phyloP scores from a whole-genome alignment of 1,140 invertebrate species.

The Trinorchestia longiramus region DNA sequence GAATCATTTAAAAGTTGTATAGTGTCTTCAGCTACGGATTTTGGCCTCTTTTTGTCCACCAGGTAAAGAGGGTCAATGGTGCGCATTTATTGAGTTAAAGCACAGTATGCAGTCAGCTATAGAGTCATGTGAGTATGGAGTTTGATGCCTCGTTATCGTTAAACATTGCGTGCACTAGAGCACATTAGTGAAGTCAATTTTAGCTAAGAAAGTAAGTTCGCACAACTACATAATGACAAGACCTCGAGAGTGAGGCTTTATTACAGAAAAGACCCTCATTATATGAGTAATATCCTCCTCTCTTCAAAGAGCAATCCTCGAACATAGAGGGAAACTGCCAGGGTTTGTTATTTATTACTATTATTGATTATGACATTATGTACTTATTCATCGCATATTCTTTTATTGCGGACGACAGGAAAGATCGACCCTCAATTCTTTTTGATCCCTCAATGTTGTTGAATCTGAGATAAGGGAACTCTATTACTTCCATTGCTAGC shows the following conservation, averaged over 20 bases:
- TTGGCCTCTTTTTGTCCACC: not conserved
- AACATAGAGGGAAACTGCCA: not conserved
- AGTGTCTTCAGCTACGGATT: not conserved
- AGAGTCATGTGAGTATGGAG: not conserved
- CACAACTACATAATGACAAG: not conserved
- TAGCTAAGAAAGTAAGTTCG: not conserved
- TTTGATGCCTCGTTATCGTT: not conserved
- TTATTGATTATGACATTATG: too few relatives aligned
- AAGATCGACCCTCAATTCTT: not conserved
- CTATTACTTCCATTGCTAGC: not conserved
- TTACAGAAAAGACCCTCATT: too few relatives aligned
- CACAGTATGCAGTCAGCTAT: not conserved
- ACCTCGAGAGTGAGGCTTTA: not conserved
- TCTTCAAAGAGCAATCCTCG: too few relatives aligned
- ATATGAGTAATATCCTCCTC: too few relatives aligned
- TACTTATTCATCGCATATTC: too few relatives aligned
- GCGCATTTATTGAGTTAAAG: not conserved
- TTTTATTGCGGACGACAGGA: too few relatives aligned
- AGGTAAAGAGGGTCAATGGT: not conserved
- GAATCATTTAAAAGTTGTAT: not conserved
- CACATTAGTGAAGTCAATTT: too few relatives aligned
- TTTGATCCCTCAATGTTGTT: not conserved
- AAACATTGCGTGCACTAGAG: not conserved
- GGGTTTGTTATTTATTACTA: too few relatives aligned
- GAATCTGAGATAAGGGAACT: not conserved